Conservation (phyloP, 1,140 invertebrate genomes). For the Drosophila trapezifrons region DNA sequence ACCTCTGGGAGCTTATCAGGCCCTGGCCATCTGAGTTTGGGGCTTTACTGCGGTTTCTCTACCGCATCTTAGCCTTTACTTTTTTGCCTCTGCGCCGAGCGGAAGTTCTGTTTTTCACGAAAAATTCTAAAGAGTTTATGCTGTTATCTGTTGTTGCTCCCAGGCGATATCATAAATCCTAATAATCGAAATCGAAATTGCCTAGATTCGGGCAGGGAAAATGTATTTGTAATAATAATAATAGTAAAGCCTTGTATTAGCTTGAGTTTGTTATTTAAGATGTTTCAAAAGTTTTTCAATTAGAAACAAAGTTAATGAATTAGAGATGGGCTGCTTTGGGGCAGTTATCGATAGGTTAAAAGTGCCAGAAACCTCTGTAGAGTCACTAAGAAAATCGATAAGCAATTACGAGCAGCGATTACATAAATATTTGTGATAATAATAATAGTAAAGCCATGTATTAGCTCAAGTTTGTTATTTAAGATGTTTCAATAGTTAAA, state of each 20-base stretch:
- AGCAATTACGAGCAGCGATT: not conserved
- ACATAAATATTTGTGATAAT: constrained; percentile 1
- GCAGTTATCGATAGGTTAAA: not conserved
- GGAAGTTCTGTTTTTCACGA: constrained; percentile 31
- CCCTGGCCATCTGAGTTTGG: constrained; percentile 26
- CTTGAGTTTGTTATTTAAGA: too few relatives aligned
- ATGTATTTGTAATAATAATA: not conserved
- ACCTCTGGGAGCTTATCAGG: constrained; percentile 30
- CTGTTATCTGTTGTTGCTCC: constrained; percentile 13
- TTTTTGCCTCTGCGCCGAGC: constrained; percentile 8
- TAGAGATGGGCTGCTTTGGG: not conserved
- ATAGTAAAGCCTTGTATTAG: too few relatives aligned
- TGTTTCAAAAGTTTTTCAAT: not conserved
- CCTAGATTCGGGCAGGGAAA: not conserved
- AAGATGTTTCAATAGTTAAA: too few relatives aligned
- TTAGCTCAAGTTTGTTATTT: too few relatives aligned
- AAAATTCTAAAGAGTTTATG: constrained; percentile 20
- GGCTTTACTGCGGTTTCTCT: constrained; percentile 15
- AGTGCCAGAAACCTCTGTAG: not conserved
- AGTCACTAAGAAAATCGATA: not conserved
- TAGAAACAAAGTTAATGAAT: not conserved
- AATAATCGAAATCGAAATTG: constrained; percentile 9
- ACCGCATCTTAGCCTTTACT: not conserved
- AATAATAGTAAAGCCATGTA: too few relatives aligned
- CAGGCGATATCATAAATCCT: constrained; percentile 34